Evolutionary conservation across 2,797 vertebrate genomes (phyloP).

Genomic region (Pseudocheirus occidentalis): DNA sequence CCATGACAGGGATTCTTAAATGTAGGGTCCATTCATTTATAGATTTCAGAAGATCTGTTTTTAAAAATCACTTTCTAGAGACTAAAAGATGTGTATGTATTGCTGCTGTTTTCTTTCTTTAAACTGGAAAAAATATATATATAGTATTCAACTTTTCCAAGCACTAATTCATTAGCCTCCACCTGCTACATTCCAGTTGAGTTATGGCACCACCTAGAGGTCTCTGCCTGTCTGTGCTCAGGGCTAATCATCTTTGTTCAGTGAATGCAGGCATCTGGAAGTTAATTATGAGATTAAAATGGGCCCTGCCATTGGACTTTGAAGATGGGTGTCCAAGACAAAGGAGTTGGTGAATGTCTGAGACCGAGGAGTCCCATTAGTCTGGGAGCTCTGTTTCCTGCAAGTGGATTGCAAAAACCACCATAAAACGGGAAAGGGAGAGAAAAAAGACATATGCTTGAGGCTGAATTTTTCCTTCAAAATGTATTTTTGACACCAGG

Average conservation of each 20-base stretch:
- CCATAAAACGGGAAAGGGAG: conserved; percentile 2
- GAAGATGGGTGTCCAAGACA: neutral
- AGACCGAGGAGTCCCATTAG: conserved; percentile 18
- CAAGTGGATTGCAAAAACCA: conserved; percentile 19
- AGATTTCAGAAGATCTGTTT: neutral
- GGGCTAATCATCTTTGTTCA: neutral
- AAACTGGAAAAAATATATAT: neutral
- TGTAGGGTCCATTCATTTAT: neutral
- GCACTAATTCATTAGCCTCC: neutral
- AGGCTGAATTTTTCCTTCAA: conserved; percentile 37
- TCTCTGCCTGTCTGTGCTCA: conserved; percentile 20
- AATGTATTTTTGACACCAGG: conserved; percentile 48
- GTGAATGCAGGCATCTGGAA: neutral
- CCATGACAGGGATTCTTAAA: neutral
- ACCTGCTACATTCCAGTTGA: conserved; percentile 51
- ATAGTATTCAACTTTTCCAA: conserved; percentile 51
- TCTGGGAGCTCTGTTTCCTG: conserved; percentile 21
- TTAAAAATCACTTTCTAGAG: neutral
- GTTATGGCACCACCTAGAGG: conserved; percentile 85
- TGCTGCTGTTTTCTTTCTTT: neutral
- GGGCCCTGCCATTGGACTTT: neutral
- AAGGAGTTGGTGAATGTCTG: conserved; percentile 18
- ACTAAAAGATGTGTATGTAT: neutral
- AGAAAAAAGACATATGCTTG: neutral
- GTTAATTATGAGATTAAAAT: neutral